phyloP scores from a whole-genome alignment of 2,888 invertebrate species.

The Leucoma salicis region DNA sequence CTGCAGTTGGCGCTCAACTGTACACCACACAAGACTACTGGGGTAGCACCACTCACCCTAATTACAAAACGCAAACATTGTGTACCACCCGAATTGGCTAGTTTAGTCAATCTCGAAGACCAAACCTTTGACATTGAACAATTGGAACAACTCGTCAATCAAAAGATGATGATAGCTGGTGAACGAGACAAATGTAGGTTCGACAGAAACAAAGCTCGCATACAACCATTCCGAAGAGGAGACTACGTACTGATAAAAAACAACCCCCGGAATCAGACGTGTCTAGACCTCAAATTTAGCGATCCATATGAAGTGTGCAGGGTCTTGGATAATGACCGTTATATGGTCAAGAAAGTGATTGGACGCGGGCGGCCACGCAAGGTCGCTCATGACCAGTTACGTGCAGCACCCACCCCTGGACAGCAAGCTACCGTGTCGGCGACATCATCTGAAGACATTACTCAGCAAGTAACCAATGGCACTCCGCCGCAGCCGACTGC shows the following conservation, averaged over 20 bases:
- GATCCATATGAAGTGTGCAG: conserved; percentile 6
- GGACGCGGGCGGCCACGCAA: too few species aligned
- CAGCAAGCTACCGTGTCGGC: background rate
- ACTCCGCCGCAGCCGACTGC: too few species aligned
- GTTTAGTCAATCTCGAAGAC: conserved; percentile 7
- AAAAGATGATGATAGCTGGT: conserved; percentile 3
- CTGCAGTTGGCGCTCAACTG: conserved; percentile 9
- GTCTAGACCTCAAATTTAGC: conserved; percentile 13
- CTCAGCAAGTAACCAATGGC: too few species aligned
- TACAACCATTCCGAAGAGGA: conserved; percentile 5
- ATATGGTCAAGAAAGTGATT: background rate
- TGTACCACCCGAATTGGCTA: conserved; percentile 13
- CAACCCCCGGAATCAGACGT: conserved; percentile 13
- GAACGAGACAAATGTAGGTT: conserved; percentile 6
- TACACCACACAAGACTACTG: conserved; percentile 7
- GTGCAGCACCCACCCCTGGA: background rate
- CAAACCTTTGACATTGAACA: conserved; percentile 5
- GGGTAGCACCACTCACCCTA: too few species aligned
- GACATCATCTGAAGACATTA: background rate
- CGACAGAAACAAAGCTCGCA: conserved; percentile 3
- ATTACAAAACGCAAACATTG: conserved; percentile 6
- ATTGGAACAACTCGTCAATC: conserved; percentile 2
- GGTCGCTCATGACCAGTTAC: too few species aligned
- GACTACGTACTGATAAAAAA: conserved; percentile 13
- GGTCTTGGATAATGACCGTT: conserved; percentile 9